phyloP scores from a whole-genome alignment of 64 coral and sea anemone species.

The Montipora efflorescens region DNA sequence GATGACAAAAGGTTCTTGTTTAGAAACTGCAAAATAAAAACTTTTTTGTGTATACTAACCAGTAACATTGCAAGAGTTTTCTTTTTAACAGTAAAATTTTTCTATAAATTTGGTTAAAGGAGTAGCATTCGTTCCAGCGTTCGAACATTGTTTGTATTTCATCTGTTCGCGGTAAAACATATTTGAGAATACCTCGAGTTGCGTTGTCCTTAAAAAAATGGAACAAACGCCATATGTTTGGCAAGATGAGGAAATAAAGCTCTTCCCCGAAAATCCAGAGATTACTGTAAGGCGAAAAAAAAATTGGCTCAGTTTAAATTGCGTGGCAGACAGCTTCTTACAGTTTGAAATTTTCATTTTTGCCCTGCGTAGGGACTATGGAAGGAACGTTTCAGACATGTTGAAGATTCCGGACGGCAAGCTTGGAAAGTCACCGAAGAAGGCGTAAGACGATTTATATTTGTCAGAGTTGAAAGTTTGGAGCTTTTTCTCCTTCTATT shows the following conservation, averaged over 20 bases:
- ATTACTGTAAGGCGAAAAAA: background rate
- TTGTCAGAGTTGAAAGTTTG: background rate
- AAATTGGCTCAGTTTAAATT: background rate
- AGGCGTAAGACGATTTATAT: background rate
- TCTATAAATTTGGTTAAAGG: background rate
- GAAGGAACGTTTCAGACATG: background rate
- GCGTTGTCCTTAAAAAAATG: background rate
- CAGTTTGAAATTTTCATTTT: background rate
- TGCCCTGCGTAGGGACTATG: background rate
- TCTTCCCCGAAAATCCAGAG: background rate
- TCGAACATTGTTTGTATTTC: background rate
- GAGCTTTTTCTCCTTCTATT: background rate
- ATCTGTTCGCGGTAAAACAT: background rate
- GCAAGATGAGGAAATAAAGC: background rate
- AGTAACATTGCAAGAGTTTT: background rate
- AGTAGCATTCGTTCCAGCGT: background rate
- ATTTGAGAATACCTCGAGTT: background rate
- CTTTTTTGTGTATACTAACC: background rate
- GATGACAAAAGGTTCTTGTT: background rate
- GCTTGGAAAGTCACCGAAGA: conserved; percentile 19
- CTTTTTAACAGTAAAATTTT: background rate
- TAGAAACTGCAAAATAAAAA: background rate
- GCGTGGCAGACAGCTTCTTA: background rate
- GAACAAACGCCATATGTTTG: background rate
- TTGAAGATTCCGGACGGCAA: too few relatives aligned